phyloP scores from a whole-genome alignment of 2,888 invertebrate species.

The Diploptera punctata region DNA sequence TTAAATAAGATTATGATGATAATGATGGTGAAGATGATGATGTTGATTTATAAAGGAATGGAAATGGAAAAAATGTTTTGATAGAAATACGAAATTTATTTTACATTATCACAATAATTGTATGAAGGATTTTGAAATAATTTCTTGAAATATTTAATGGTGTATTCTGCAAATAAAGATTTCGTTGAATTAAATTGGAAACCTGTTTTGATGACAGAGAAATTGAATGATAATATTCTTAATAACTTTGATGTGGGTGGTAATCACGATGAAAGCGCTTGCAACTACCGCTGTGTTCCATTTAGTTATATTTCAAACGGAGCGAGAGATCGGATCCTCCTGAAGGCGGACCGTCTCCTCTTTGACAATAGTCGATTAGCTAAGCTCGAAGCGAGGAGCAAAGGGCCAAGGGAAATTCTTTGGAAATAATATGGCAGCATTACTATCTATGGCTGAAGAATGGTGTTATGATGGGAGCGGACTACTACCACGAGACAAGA shows the following conservation, averaged over 20 bases:
- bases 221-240: too few species aligned
- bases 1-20: too few species aligned
- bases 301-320: conserved; percentile 20
- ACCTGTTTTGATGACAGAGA: too few species aligned
- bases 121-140: too few species aligned
- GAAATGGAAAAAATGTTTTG: too few species aligned
- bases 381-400: conserved; percentile 18
- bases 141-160: too few species aligned
- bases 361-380: conserved; percentile 28
- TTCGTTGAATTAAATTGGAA: too few species aligned
- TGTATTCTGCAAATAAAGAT: too few species aligned
- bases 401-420: conserved; percentile 15
- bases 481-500: conserved; percentile 16
- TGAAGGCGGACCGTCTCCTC: conserved; percentile 9
- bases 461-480: conserved; percentile 15
- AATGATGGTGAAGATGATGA: too few species aligned
- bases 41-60: too few species aligned
- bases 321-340: conserved; percentile 13
- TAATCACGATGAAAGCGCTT: conserved; percentile 2
- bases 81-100: too few species aligned
- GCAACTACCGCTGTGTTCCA: conserved; percentile 22
- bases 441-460: conserved; percentile 23
- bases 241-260: conserved; percentile 4
- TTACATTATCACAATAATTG: too few species aligned
- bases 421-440: conserved; percentile 20